phyloP scores from a whole-genome alignment of 2,113 vertebrate genomes.

The Thymallus thymallus region DNA sequence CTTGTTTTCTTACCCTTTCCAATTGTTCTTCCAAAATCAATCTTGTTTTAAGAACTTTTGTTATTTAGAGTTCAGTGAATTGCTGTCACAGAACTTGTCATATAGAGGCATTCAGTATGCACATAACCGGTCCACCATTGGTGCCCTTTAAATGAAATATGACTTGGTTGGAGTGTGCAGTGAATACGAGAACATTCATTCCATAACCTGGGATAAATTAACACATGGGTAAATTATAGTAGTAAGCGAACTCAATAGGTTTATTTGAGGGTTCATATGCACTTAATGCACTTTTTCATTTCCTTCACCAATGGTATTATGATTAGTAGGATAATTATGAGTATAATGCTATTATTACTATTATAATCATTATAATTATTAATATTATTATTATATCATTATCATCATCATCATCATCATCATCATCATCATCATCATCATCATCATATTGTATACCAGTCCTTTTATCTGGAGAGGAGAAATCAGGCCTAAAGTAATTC shows the following conservation, averaged over 20 bases:
- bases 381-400: not conserved
- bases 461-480: constrained; percentile 28
- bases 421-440: not conserved
- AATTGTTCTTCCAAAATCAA: constrained; percentile 47
- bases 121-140: constrained; percentile 48
- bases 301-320: too few relatives aligned
- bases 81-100: constrained; percentile 55
- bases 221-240: not conserved
- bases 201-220: not conserved
- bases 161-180: not conserved
- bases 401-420: constrained; percentile 5
- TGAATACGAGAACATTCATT: not conserved
- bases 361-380: not conserved
- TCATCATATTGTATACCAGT: not conserved
- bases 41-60: constrained; percentile 51
- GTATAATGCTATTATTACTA: too few relatives aligned
- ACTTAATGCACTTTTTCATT: not conserved
- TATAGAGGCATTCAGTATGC: constrained; percentile 52
- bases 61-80: constrained; percentile 57
- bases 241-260: not conserved
- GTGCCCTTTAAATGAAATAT: not conserved
- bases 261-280: not conserved
- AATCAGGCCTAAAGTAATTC: constrained; percentile 64
- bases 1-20: constrained; percentile 22
- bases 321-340: too few relatives aligned